Base-by-base conservation (phyloP, 2,113 vertebrate species). In the Poicephalus meyeri region DNA sequence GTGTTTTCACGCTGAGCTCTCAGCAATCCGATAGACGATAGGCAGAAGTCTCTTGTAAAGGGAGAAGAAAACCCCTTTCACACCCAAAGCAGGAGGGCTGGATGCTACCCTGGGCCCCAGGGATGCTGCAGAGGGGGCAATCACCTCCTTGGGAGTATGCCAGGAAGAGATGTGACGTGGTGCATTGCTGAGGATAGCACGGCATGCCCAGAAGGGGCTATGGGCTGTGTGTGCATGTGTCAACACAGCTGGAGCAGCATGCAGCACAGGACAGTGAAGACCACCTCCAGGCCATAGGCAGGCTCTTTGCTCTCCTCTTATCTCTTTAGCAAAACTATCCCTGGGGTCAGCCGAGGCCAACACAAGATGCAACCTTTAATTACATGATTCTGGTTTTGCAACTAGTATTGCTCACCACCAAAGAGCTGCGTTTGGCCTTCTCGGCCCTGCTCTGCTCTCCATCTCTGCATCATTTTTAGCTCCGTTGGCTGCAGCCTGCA, bases 381-480 rank as follows among this genome's bases (percentile, higher is more conserved):
- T 23, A 42, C 29, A 9, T 0, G 26, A 47, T 58, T 17, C n/a
- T 2, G 1, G 12, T 72, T 76, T 52, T 52, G 47, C 33, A 56
- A 1, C 29, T 35, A 2, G 52, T 5, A 2, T 35, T 16, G 39
- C 49, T 83, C 9, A 14, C 35, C 37, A 16, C 23, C 0, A 0
- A 41, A 13, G 17, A 71, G 65, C 35, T 1, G 1, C 2, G 0
- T 31, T 68, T 39, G 37, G 23, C 24, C 65, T 12, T 35, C 64
- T 41, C 1, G 0, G 28, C 28, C 21, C 44, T 5, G 63, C 84
- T 88, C 39, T 66, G 46, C 16, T 60, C 64, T 41, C n/a, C 13
- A 3, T 29, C 41, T 55, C 60, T 26, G 71, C 39, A 25, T 9
- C 19, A 0, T 5, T 26, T 60, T 42, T 49, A 80, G 50, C 31